Conservation (phyloP, 2,888 invertebrate genomes). For the Andrena marginata region DNA sequence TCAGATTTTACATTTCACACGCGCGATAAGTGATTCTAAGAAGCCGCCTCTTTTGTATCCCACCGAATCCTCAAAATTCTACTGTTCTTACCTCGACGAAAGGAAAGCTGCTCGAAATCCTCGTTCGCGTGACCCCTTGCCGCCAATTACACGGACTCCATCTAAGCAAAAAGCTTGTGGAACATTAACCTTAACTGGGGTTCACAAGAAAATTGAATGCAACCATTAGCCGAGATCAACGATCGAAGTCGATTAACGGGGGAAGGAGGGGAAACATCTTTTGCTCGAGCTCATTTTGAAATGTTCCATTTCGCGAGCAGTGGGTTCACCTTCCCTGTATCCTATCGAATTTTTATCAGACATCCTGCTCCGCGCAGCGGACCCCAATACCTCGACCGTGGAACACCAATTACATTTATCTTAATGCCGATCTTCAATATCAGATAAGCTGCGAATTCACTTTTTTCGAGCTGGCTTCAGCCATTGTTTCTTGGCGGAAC, state of each 20-base stretch:
- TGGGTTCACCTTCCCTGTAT: background rate
- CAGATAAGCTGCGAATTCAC: conserved; percentile 26
- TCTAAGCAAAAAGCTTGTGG: background rate
- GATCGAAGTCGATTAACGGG: conserved; percentile 8
- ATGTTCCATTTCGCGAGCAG: background rate
- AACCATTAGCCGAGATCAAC: conserved; percentile 4
- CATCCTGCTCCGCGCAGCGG: background rate
- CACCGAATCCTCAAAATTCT: background rate
- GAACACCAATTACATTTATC: conserved; percentile 47
- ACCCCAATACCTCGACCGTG: background rate
- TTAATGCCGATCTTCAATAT: conserved; percentile 32
- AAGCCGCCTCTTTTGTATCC: background rate
- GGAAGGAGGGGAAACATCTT: background rate
- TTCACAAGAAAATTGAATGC: conserved; percentile 7
- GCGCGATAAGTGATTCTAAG: no score
- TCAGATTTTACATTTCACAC: no score
- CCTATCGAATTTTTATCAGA: background rate
- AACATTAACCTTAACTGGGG: background rate
- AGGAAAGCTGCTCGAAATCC: background rate
- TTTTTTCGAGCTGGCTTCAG: background rate
- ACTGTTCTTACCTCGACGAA: background rate
- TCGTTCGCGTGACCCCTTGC: background rate
- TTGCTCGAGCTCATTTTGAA: background rate
- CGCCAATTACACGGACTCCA: background rate
- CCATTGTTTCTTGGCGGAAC: conserved; percentile 32